Evolutionary conservation across 2,888 invertebrate species (phyloP).

Genomic region (Nomada lathburiana): DNA sequence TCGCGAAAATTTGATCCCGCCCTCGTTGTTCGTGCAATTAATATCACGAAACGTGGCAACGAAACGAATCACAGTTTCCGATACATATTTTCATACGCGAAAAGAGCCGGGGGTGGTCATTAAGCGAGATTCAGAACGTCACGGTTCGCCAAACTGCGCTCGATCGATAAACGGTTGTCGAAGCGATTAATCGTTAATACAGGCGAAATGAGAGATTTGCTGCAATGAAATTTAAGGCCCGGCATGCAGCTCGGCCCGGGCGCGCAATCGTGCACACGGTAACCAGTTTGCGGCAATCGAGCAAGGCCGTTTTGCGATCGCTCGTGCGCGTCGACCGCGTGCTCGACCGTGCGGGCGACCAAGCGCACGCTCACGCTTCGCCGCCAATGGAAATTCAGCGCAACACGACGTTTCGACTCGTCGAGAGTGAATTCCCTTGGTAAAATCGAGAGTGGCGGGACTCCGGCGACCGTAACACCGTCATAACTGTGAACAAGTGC

Average conservation of each 20-base stretch:
- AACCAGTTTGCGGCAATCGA: constrained; percentile 57
- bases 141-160: constrained; percentile 29
- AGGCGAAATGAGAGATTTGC: constrained; percentile 54
- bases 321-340: constrained; percentile 70
- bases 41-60: not conserved
- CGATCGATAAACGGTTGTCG: constrained; percentile 34
- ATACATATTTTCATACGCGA: constrained; percentile 7
- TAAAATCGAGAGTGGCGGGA: constrained; percentile 77
- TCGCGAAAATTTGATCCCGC: not conserved
- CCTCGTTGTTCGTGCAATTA: too few species aligned
- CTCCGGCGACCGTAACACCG: constrained; percentile 64
- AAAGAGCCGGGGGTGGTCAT: constrained; percentile 30
- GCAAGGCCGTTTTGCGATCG: constrained; percentile 77
- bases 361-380: constrained; percentile 23
- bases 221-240: constrained; percentile 56
- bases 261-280: constrained; percentile 48
- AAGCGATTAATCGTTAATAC: constrained; percentile 53
- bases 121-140: constrained; percentile 49
- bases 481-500: constrained; percentile 59
- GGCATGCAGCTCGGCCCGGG: constrained; percentile 15
- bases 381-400: constrained; percentile 72
- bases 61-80: constrained; percentile 5
- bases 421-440: constrained; percentile 76
- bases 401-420: constrained; percentile 60
- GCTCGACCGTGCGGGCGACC: constrained; percentile 29